Evolutionary conservation across 2,797 vertebrate genomes (phyloP).

Genomic region (Bovichtus diacanthus): DNA sequence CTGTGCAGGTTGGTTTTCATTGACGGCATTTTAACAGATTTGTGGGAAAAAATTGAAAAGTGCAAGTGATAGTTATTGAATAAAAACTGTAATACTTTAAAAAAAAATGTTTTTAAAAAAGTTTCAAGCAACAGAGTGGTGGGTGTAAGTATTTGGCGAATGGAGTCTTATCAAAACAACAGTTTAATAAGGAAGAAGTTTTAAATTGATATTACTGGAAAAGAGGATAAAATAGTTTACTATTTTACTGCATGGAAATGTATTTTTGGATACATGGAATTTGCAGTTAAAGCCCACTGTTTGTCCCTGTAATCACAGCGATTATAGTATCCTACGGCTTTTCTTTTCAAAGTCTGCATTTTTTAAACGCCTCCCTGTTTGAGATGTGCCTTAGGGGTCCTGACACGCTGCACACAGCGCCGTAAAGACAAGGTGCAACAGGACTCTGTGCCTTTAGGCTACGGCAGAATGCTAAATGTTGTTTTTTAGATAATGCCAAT

Average conservation of each 20-base stretch:
- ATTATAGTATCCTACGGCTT: slow-evolving; percentile 5
- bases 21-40: neutral
- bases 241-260: neutral
- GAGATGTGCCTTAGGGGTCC: slow-evolving; percentile 33
- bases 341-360: slow-evolving; percentile 9
- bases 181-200: neutral
- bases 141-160: too few species aligned
- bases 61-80: neutral
- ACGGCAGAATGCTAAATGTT: slow-evolving; percentile 44
- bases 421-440: slow-evolving; percentile 63
- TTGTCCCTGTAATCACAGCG: slow-evolving; percentile 8
- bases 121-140: too few species aligned
- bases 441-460: slow-evolving; percentile 57
- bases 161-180: neutral
- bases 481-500: slow-evolving; percentile 58
- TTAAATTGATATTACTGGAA: neutral
- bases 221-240: neutral
- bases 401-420: slow-evolving; percentile 2
- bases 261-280: neutral
- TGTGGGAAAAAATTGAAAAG: neutral
- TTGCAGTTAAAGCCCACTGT: neutral
- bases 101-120: neutral
- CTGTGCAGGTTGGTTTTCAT: neutral
- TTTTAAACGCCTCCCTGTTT: slow-evolving; percentile 34
- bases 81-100: neutral